These are phyloP conservation scores for Hoplodrina ambigua DNA, from an alignment of 2,888 invertebrate genomes.

Conservation along the genomic window DNA sequence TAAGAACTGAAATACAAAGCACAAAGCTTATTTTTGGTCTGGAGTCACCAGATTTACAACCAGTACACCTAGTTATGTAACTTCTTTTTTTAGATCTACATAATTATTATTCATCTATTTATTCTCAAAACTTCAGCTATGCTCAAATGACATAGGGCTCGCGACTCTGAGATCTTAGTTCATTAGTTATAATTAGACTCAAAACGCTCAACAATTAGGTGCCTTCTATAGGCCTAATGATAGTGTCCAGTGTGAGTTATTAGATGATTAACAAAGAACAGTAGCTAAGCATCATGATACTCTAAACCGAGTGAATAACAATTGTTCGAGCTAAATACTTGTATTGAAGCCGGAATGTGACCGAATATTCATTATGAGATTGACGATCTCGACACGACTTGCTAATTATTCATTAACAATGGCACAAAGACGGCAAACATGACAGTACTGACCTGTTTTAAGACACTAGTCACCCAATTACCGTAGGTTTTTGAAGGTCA, in stretches of 20 bases:
- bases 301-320: constrained; percentile 22
- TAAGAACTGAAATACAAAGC: too few species aligned
- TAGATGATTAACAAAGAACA: constrained; percentile 12
- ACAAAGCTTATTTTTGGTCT: too few species aligned
- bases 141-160: too few species aligned
- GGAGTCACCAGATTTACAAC: too few species aligned
- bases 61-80: too few species aligned
- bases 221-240: not conserved
- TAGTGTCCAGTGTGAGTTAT: not conserved
- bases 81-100: too few species aligned
- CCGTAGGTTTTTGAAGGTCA: constrained; percentile 19
- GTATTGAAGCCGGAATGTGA: constrained; percentile 37
- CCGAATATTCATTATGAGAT: constrained; percentile 23
- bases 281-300: constrained; percentile 30
- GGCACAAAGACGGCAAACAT: constrained; percentile 36
- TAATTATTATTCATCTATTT: too few species aligned
- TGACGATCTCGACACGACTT: constrained; percentile 45
- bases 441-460: constrained; percentile 40
- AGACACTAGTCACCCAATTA: constrained; percentile 10
- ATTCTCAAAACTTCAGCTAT: too few species aligned
- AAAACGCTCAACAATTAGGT: not conserved
- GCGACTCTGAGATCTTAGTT: too few species aligned
- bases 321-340: constrained; percentile 40
- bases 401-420: constrained; percentile 34
- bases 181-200: not conserved